phyloP scores from a whole-genome alignment of 2,888 invertebrate species.

The Meteorus colon region DNA sequence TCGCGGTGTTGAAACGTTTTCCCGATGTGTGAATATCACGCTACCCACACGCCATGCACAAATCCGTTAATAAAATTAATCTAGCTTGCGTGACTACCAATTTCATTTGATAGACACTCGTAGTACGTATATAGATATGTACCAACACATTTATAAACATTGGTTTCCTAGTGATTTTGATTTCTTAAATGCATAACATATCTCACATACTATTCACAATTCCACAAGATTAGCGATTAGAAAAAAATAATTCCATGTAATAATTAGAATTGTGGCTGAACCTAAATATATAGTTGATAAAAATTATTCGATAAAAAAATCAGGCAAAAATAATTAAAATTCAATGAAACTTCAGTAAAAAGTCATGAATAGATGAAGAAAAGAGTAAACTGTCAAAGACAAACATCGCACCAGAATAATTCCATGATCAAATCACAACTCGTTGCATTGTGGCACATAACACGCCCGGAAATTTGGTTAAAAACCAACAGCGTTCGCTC shows the following conservation, averaged over 20 bases:
- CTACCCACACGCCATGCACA: conserved; percentile 27
- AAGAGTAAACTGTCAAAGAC: conserved; percentile 38
- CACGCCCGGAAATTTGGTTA: conserved; percentile 54
- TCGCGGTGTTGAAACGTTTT: conserved; percentile 41
- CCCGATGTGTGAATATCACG: conserved; percentile 38
- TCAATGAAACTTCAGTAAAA: too few species aligned
- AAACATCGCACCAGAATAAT: conserved; percentile 42
- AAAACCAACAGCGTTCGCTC: conserved; percentile 36
- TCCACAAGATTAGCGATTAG: neutral
- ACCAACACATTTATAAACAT: neutral
- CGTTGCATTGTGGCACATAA: conserved; percentile 37
- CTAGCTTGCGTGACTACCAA: conserved; percentile 58
- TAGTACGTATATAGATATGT: neutral
- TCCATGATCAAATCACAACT: conserved; percentile 8
- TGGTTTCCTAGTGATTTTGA: neutral
- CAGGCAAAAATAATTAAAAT: too few species aligned
- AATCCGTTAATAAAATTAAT: conserved; percentile 47
- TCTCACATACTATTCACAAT: neutral
- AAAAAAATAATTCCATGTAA: too few species aligned
- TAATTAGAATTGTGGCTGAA: too few species aligned
- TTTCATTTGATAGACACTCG: conserved; percentile 55
- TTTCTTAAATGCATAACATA: neutral
- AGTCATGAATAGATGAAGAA: too few species aligned
- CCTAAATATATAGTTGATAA: too few species aligned
- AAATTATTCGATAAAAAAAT: too few species aligned